Percentiles rank a stretch among this genome's conserved stretches.
Evolutionary conservation across 2,888 invertebrate species (phyloP).

Genomic region (Caenorhabditis uteleia): DNA sequence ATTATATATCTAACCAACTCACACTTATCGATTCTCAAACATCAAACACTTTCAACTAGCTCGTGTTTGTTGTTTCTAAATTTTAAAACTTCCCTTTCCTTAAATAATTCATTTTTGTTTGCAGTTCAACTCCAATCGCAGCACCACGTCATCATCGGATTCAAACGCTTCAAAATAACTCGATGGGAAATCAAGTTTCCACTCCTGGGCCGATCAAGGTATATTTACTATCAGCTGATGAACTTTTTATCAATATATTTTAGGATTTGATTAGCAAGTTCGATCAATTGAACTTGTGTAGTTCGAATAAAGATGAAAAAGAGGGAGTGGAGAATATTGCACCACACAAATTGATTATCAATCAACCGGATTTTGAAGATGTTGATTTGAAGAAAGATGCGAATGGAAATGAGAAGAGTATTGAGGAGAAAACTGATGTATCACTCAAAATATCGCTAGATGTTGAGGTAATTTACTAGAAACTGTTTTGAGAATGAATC

Average conservation of each 20-base stretch:
- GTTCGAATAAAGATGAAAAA: conserved; percentile 21
- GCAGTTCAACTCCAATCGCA: conserved; percentile 20
- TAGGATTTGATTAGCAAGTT: conserved; percentile 32
- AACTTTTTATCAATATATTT: neutral
- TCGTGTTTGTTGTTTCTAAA: too few species aligned
- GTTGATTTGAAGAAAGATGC: conserved; percentile 1
- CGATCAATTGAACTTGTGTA: conserved; percentile 31
- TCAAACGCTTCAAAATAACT: conserved; percentile 15
- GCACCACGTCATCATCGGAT: conserved; percentile 13
- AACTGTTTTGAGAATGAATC: too few species aligned
- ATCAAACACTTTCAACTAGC: too few species aligned
- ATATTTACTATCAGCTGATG: neutral
- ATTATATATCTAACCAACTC: too few species aligned
- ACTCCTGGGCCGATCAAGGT: conserved; percentile 30
- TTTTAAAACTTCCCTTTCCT: too few species aligned
- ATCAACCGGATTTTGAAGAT: conserved; percentile 16
- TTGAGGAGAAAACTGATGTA: neutral
- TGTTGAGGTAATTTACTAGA: conserved; percentile 8
- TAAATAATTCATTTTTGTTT: too few species aligned
- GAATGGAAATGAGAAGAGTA: neutral
- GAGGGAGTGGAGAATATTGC: conserved; percentile 32
- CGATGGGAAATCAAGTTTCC: conserved; percentile 37
- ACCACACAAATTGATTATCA: conserved; percentile 36
- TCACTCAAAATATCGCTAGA: conserved; percentile 22
- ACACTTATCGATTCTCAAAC: too few species aligned